Conservation (phyloP, 1,140 invertebrate species). For the Ladona fulva region DNA sequence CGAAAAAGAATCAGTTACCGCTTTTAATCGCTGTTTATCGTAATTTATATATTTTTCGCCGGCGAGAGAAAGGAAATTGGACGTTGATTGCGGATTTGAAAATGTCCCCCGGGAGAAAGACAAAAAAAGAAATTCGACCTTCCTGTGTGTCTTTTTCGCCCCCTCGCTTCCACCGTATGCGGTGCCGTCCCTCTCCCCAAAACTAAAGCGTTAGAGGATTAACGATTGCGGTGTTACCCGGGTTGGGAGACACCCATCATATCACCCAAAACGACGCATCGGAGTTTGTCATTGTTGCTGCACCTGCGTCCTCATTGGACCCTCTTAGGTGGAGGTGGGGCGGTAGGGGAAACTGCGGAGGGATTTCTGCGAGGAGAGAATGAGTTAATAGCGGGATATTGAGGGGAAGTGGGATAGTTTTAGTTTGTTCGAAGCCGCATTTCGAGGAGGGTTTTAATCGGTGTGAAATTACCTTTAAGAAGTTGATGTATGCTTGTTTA, state of each 20-base stretch:
- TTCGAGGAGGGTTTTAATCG: no score
- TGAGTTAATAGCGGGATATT: background rate
- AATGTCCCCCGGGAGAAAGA: no score
- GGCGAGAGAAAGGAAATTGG: no score
- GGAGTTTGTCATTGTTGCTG: background rate
- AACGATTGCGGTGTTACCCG: background rate
- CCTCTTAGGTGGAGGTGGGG: background rate
- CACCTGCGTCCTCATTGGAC: background rate
- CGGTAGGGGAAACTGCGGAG: background rate
- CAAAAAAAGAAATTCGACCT: no score
- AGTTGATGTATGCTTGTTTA: no score
- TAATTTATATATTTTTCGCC: no score
- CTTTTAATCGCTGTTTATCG: no score
- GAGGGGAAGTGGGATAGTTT: no score
- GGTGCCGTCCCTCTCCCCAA: background rate
- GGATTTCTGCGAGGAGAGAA: background rate
- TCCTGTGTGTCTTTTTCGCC: background rate
- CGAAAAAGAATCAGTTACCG: no score
- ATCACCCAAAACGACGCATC: background rate
- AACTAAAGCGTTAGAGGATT: background rate
- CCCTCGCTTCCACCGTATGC: background rate
- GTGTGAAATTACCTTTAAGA: no score
- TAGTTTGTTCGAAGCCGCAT: no score
- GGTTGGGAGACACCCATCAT: background rate
- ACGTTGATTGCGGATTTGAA: no score